Conservation (phyloP, 2,113 vertebrate species). For the Condylura cristata region DNA sequence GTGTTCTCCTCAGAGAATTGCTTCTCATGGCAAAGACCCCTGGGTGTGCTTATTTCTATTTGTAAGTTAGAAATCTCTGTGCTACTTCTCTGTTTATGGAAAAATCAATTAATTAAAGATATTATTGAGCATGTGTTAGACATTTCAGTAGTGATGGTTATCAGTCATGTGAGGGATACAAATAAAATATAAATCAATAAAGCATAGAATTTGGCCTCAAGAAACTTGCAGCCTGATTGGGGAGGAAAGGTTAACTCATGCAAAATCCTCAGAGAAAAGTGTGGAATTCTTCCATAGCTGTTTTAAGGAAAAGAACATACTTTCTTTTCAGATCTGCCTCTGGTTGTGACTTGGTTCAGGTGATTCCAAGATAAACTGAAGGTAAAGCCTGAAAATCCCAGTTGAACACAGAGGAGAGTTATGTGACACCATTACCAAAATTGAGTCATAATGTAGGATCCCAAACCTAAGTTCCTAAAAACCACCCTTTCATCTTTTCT, state of each 20-base stretch:
- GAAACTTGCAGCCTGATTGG: background rate
- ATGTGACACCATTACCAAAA: background rate
- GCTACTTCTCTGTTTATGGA: background rate
- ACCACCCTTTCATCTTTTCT: background rate
- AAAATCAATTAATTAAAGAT: slow-evolving; percentile 25
- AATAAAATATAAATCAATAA: background rate
- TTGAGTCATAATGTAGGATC: background rate
- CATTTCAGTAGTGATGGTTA: background rate
- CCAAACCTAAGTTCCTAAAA: background rate
- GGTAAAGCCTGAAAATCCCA: background rate
- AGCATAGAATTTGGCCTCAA: background rate
- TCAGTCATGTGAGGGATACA: background rate
- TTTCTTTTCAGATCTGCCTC: background rate
- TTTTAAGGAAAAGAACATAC: background rate
- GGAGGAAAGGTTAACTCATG: background rate
- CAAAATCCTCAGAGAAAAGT: background rate
- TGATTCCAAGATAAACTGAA: background rate
- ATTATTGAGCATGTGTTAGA: background rate
- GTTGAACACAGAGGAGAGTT: background rate
- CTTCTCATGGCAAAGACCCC: background rate
- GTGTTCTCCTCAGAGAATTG: background rate
- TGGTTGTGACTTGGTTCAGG: background rate
- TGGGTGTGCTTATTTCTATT: background rate
- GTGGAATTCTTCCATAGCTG: background rate
- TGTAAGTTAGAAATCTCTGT: background rate